Conservation (phyloP, 2,113 vertebrate genomes). For the Strix aluco region DNA sequence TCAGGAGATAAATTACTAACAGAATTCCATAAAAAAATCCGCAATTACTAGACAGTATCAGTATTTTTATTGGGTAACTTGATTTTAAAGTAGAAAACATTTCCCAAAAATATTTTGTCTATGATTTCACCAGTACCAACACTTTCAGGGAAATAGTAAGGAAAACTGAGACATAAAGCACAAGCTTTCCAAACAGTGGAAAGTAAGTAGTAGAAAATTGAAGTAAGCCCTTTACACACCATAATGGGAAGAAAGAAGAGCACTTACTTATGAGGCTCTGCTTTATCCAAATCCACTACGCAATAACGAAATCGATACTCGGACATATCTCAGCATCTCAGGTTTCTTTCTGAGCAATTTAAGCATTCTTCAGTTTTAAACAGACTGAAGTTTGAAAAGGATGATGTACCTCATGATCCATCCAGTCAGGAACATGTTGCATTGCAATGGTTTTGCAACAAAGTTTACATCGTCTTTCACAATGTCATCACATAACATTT, state of each 20-base stretch:
- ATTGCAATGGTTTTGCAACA: not conserved
- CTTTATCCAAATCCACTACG: not conserved
- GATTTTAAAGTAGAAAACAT: not conserved
- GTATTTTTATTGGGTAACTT: not conserved
- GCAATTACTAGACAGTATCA: not conserved
- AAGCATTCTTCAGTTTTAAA: not conserved
- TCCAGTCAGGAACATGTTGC: rapidly evolving
- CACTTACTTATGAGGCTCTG: not conserved
- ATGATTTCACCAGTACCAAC: not conserved
- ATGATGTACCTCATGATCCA: not conserved
- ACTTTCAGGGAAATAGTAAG: not conserved
- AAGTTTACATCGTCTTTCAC: not conserved
- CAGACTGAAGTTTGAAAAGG: not conserved
- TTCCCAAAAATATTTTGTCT: not conserved
- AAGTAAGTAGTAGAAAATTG: not conserved
- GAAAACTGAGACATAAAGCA: not conserved
- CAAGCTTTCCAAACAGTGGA: not conserved
- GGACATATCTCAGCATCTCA: not conserved
- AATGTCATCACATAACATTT: not conserved
- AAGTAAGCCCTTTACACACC: not conserved
- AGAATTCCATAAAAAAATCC: not conserved
- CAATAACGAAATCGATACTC: not conserved
- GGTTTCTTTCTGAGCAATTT: not conserved
- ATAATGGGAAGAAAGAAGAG: not conserved
- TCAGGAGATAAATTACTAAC: not conserved